Evolutionary conservation across 64 coral and sea anemone genomes (phyloP), one percentile per base, ranked within the genome.

Genomic region (Montipora capricornis): DNA sequence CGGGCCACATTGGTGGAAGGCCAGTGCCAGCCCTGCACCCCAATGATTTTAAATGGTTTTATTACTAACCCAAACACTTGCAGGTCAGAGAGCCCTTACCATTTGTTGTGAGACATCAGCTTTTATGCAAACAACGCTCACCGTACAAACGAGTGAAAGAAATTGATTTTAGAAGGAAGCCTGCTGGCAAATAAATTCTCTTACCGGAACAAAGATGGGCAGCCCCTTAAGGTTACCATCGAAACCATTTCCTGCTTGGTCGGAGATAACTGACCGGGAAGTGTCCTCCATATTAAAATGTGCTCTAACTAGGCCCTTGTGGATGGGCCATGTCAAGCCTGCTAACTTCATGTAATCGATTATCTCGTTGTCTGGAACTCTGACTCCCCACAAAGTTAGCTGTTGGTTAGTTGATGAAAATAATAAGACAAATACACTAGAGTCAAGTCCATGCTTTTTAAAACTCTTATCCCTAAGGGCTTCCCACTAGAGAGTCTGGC

Each of bases 271-370:
- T 17, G 87, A 69, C 0, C 46, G 83, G 48, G 78, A 81, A 12
- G 68, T 81, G 1, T 82, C 75, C 53, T 98, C 97, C 97, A 98
- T 98, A 60, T 93, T 90, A 61, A 79, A 98, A 68, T 98, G 97
- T 46, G 94, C 94, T 44, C 88, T 91, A 0, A 98, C 97, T 19
- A 98, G 91, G 16, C 87, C 79, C 77, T 98, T 98, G 60, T 96
- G 91, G n/a, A 96, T 98, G 60, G 97, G 97, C 94, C 97, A 96
- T 9, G 94, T 84, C 68, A 98, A 87, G 59, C 97, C 97, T 2
- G 97, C 94, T 24, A 98, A 58, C 74, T 98, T 95, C 94, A 95
- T 94, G 74, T 98, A 98, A 26, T 83, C 81, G 3, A 78, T 64
- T 24, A 98, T 93, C 68, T 98, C 97, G 68, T 15, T 55, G 71